These are phyloP conservation scores for Drosophila sordidula DNA, from an alignment of 2,888 invertebrate species.

Conservation along the genomic window DNA sequence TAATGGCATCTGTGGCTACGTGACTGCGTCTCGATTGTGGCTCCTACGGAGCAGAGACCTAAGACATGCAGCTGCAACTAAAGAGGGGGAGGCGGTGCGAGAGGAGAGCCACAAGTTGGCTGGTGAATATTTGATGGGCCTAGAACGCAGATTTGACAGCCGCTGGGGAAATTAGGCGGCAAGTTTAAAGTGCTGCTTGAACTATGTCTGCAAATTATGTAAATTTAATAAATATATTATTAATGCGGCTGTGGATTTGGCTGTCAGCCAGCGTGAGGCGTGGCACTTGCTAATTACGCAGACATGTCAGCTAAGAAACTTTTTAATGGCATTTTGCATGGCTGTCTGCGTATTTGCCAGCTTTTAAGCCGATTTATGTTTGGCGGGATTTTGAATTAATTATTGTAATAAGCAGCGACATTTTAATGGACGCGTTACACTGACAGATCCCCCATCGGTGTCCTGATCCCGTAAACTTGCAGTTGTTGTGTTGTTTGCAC, in stretches of 20 bases:
- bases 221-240: conserved; percentile 67
- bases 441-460: not conserved
- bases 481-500: conserved; percentile 3
- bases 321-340: conserved; percentile 65
- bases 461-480: conserved; percentile 1
- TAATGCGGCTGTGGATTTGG: conserved; percentile 24
- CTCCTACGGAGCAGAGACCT: not conserved
- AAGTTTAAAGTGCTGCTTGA: conserved; percentile 62
- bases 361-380: conserved; percentile 74
- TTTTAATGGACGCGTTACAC: conserved; percentile 61
- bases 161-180: conserved; percentile 71
- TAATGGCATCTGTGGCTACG: conserved; percentile 23
- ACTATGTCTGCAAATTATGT: conserved; percentile 62
- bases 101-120: conserved; percentile 52
- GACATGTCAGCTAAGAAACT: conserved; percentile 60
- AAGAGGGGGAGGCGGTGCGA: not conserved
- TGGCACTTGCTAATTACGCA: conserved; percentile 53
- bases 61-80: conserved; percentile 4
- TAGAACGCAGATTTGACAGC: conserved; percentile 58
- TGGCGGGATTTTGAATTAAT: conserved; percentile 62
- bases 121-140: conserved; percentile 71
- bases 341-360: conserved; percentile 52
- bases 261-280: conserved; percentile 25
- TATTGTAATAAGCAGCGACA: conserved; percentile 67
- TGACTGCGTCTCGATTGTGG: conserved; percentile 32